Base-by-base conservation (phyloP, 2,888 invertebrate genomes). In the Andrena flavipes region DNA sequence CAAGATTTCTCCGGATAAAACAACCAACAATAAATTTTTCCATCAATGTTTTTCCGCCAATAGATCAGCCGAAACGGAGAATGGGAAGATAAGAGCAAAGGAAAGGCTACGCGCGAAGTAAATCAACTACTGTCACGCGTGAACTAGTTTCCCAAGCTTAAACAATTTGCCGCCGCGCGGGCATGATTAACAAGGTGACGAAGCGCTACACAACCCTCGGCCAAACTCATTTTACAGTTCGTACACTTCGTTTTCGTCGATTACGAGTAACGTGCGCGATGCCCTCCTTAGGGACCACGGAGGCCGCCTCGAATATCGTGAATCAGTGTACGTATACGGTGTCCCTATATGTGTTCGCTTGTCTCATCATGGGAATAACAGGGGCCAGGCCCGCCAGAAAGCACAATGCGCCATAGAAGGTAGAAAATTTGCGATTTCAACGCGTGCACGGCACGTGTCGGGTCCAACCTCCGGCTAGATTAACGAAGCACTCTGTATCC, bases 391-490 rank as follows among this genome's bases (percentile, higher is more conserved):
- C 49, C 56, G 54, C 6, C 20, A 49, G 56, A 59, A 64, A 76
- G 64, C 49, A 81, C 82, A 83, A 83, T 83, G 81, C 67, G 60
- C 72, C 35, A 76, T 72, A 68, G 82, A 80, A 81, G 76, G 69
- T 76, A 83, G 81, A 83, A 83, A 82, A 79, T 81, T 81, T 79
- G 72, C 80, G 79, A 81, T 81, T 73, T 79, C 64, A 73, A 78
- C 80, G 80, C 80, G 80, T 89, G 90, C 82, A 76, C 54, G 88
- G 62, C 91, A 91, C 91, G 91, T 90, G 91, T 80, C 82, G 79
- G 69, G 60, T 54, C 51, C 74, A 23, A 73, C 78, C 78, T 84
- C 63, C 83, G 56, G 49, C 82, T 68, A 77, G 84, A 88, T 88
- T 87, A 88, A 88, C 88, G 72, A 82, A 83, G 71, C 84, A 78